A percentile compares a stretch with the other conserved stretches of the same genome.
Evolutionary conservation across 2,888 invertebrate genomes (phyloP).

Genomic region (Drepanosiphum platanoidis): DNA sequence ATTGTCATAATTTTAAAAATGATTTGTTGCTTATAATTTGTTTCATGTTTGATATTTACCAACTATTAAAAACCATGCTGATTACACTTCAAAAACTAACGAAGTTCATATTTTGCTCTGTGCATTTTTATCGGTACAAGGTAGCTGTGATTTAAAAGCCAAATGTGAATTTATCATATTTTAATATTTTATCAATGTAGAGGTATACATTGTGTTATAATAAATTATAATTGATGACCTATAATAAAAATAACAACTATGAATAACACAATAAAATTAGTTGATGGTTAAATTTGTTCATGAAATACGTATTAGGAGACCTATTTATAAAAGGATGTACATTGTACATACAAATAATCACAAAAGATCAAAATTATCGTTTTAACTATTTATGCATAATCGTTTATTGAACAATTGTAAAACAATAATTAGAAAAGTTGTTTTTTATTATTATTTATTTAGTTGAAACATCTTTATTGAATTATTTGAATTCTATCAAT

Average conservation of each 20-base stretch:
- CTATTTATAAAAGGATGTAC: no score
- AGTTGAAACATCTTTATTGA: slow-evolving; percentile 24
- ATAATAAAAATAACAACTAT: neutral
- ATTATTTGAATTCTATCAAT: neutral
- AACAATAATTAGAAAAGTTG: no score
- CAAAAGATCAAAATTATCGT: neutral
- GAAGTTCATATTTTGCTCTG: no score
- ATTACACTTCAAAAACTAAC: no score
- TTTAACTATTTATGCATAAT: neutral
- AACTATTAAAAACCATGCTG: no score
- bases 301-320: neutral
- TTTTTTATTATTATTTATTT: slow-evolving; percentile 7
- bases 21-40: no score
- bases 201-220: neutral
- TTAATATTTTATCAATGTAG: neutral
- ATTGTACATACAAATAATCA: neutral
- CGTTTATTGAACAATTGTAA: neutral
- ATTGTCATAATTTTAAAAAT: no score
- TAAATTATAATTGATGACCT: neutral
- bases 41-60: no score
- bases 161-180: neutral
- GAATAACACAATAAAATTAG: neutral
- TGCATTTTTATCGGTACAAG: no score
- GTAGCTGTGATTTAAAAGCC: neutral
- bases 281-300: no score